Evolutionary conservation across 2,113 vertebrate species (phyloP).

Genomic region (Ovis aries): DNA sequence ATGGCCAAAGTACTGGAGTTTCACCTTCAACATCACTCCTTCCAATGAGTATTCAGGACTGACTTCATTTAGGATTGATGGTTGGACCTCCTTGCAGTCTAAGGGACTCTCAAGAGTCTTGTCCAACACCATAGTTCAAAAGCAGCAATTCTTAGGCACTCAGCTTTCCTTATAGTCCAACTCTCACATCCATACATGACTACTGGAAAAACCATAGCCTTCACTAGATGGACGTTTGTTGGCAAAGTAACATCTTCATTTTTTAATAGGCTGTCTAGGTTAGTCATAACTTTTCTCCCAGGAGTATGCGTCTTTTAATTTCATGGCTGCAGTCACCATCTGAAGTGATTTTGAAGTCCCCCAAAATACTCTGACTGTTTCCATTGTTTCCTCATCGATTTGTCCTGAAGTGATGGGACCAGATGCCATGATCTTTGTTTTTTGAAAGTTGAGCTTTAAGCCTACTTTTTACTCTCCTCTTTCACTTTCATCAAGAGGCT

Average conservation of each 20-base stretch:
- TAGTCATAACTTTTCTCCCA: not conserved
- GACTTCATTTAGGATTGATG: not conserved
- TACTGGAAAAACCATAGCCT: not conserved
- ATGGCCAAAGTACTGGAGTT: not conserved
- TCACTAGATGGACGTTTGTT: not conserved
- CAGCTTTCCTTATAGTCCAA: not conserved
- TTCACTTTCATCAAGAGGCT: not conserved
- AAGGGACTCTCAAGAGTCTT: not conserved
- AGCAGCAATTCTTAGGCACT: not conserved
- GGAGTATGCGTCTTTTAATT: not conserved
- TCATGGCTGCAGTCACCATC: not conserved
- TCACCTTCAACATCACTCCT: not conserved
- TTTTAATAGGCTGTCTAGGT: not conserved
- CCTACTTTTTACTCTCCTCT: not conserved
- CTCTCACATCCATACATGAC: not conserved
- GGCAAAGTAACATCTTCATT: not conserved
- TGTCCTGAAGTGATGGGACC: not conserved
- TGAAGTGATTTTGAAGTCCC: not conserved
- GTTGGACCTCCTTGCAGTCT: not conserved
- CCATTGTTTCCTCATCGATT: not conserved
- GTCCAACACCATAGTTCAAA: not conserved
- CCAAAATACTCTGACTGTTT: not conserved
- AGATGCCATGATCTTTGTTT: not conserved
- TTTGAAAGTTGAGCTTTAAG: not conserved
- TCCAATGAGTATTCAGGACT: not conserved